phyloP scores from a whole-genome alignment of 2,888 invertebrate species.

The Scaptomyza tumidula region DNA sequence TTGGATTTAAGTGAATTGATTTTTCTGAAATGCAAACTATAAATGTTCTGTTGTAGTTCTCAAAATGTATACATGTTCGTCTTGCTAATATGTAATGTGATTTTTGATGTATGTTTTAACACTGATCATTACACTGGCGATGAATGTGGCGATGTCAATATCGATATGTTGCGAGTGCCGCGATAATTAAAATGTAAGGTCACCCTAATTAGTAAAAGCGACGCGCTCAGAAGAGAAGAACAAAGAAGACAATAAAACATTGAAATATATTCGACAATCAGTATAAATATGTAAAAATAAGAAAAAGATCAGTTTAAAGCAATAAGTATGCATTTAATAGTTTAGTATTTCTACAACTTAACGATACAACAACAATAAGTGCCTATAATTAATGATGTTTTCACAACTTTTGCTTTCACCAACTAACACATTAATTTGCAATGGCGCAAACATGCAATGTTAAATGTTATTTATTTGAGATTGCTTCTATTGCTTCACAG shows the following conservation, averaged over 20 bases:
- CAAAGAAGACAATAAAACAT: no score
- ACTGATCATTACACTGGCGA: neutral
- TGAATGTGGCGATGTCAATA: neutral
- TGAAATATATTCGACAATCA: no score
- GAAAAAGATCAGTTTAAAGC: no score
- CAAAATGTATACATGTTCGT: neutral
- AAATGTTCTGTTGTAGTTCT: neutral
- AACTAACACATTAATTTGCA: neutral
- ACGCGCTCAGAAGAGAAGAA: no score
- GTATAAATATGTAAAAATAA: no score
- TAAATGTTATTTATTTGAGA: conserved; percentile 29
- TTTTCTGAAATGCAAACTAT: neutral
- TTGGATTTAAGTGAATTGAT: conserved; percentile 11
- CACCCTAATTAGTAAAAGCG: no score
- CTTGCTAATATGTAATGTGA: no score
- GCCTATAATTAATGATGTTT: neutral
- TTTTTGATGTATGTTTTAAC: no score
- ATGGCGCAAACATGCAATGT: conserved; percentile 1
- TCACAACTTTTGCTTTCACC: neutral
- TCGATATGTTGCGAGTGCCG: neutral
- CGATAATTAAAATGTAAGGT: no score
- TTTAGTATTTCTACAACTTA: neutral
- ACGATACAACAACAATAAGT: no score
- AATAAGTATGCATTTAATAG: neutral
- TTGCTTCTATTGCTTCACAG: conserved; percentile 20